A percentile compares a stretch with the other conserved stretches of the same genome.
Evolutionary conservation across 92 coral and sea anemone genomes (phyloP).

Genomic region (Epizoanthus ramosus): DNA sequence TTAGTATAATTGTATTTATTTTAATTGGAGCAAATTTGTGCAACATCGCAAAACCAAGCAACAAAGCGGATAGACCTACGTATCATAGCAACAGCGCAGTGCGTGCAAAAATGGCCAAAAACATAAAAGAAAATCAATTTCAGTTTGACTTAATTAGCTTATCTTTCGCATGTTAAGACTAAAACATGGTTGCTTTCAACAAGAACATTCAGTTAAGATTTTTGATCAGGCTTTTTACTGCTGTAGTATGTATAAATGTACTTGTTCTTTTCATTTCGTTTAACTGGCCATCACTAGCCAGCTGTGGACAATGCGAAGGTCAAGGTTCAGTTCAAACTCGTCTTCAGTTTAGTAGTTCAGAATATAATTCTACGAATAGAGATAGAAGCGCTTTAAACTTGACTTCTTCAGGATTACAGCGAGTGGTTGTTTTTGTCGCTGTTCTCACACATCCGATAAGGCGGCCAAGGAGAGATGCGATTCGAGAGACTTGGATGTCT

Average conservation of each 20-base stretch:
- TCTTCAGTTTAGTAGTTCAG: background rate
- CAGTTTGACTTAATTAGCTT: too few species aligned
- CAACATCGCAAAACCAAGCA: too few species aligned
- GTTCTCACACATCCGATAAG: conserved; percentile 74
- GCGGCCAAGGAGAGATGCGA: conserved; percentile 74
- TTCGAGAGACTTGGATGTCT: conserved; percentile 88
- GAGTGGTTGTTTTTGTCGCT: conserved; percentile 65
- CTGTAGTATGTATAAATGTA: background rate
- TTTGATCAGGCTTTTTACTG: background rate
- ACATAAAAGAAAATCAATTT: too few species aligned
- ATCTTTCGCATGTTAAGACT: background rate
- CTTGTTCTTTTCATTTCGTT: background rate
- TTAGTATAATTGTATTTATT: too few species aligned
- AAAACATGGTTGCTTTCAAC: background rate
- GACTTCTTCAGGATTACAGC: conserved; percentile 15
- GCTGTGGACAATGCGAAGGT: background rate
- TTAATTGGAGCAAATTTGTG: too few species aligned
- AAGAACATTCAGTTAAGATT: conserved; percentile 1
- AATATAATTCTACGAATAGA: background rate
- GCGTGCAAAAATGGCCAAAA: too few species aligned
- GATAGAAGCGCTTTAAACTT: background rate
- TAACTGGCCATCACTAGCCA: background rate
- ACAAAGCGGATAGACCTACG: too few species aligned
- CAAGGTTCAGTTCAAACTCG: background rate
- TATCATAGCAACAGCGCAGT: too few species aligned